Base-by-base conservation (phyloP, 2,113 vertebrate genomes). In the Ancistrus triradiatus region DNA sequence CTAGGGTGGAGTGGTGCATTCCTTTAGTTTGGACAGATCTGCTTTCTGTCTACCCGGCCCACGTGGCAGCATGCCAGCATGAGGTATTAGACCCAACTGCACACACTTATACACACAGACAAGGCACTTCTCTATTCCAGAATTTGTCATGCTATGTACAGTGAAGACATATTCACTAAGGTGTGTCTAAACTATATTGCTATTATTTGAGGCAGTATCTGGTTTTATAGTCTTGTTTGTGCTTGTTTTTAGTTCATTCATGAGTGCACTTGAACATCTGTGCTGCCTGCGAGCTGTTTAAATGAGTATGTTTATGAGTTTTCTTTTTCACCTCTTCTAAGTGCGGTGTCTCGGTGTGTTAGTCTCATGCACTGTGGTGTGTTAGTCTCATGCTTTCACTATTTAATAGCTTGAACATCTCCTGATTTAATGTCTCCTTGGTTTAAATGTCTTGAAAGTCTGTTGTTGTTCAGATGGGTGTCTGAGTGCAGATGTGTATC, bases 1-100 rank as follows among this genome's bases (percentile, higher is more conserved):
- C 62, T 59, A 68, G 72, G 75, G 74, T 25, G 64, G 72, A 65
- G 73, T 56, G 66, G 70, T 57, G 63, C 73, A 74, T 73, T 66
- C 71, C 48, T 71, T 59, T 43, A 62, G 72, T 71, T 79, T 76
- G 78, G 74, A 80, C 38, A 5, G 14, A 14, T 75, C 71, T 72
- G 51, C 6, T 40, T 72, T 77, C 63, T 40, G 67, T 77, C 66
- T 68, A 24, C 48, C 57, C 13, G 2, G 64, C 2, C 38, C 38
- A 42, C n/a, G n/a, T 42, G 14, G 38, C n/a, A 42, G 11, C 11
- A 13, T 42, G 38, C n/a, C 14, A n/a, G 38, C 38, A 42, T 42
- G 35, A 37, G 14, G n/a, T n/a, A n/a, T n/a, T n/a, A n/a, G n/a
- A n/a, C n/a, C n/a, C n/a, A n/a, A n/a, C n/a, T n/a, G n/a, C n/a